Evolutionary conservation across 1,140 invertebrate species (phyloP), one percentile per base, ranked within the genome.

Genomic region (Sminthurides bifidus): DNA sequence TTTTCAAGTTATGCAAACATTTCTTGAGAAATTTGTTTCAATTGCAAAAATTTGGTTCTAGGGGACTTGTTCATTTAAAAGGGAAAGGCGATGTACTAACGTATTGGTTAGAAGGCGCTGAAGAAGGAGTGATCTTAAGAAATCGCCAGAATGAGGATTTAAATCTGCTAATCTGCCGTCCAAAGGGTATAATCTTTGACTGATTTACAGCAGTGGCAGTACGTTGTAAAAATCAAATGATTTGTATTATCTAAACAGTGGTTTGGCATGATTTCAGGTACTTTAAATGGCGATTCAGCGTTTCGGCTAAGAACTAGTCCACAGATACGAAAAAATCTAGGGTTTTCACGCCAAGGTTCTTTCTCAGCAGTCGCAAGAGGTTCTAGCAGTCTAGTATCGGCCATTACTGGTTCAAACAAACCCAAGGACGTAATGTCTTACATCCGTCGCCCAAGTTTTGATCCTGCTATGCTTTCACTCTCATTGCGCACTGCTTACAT

Each of bases 21-120:
- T n/a, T n/a, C n/a, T 29, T 41, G 33, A 27, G 19, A 24, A 17
- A 4, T 52, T 17, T 52, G 41, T 17, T n/a, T n/a, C n/a, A n/a
- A n/a, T n/a, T 12, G 33, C 33, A 37, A 12, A 37, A 37, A 37
- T 37, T 37, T 37, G 33, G 17, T 46, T 24, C 14, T 46, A 62
- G 92, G 14, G 92, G 92, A 14, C 68, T 83, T 1, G 83, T 94
- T 29, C 74, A 80, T 44, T 85, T 96, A 78, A 96, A 97, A 73
- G 92, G 88, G 6, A 92, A 92, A 69, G 88, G 88, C 29, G 72
- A 82, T 62, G 71, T 76, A 27, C 54, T 68, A 17, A 94, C 92
- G 0, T 93, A 87, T 69, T 97, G 92, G 91, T 72, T 97, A 23
- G 75, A 79, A 0, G 87, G 84, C n/a, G 87, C 85, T 4, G 87